Conservation (phyloP, 2,888 invertebrate genomes). For the Deilephila elpenor region DNA sequence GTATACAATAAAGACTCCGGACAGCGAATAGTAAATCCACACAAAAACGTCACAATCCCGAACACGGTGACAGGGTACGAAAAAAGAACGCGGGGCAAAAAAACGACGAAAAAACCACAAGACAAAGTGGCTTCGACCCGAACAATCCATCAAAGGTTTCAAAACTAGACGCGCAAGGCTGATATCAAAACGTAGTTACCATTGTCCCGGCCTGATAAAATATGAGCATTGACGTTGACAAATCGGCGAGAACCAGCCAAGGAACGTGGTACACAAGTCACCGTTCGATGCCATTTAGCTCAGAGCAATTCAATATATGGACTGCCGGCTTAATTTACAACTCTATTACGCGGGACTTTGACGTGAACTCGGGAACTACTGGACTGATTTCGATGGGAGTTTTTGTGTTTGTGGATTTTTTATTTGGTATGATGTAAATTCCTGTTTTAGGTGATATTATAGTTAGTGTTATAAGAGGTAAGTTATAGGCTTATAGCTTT, state of each 20-base stretch:
- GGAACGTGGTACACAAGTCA: slow-evolving; percentile 31
- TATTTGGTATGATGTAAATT: not conserved
- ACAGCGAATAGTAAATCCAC: slow-evolving; percentile 4
- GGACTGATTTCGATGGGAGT: not conserved
- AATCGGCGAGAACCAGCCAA: slow-evolving; percentile 54
- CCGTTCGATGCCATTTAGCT: slow-evolving; percentile 16
- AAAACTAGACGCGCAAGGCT: slow-evolving; percentile 68
- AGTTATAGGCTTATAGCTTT: no score
- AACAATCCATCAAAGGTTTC: slow-evolving; percentile 74
- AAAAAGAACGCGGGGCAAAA: slow-evolving; percentile 42
- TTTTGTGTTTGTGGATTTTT: not conserved
- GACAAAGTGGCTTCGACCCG: slow-evolving; percentile 61
- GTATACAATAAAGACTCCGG: slow-evolving; percentile 22
- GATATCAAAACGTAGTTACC: slow-evolving; percentile 82
- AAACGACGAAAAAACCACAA: slow-evolving; percentile 46
- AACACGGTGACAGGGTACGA: slow-evolving; percentile 41
- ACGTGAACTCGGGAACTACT: not conserved
- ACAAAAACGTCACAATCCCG: slow-evolving; percentile 24
- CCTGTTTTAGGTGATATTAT: no score
- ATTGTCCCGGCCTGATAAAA: slow-evolving; percentile 81
- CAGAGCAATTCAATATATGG: slow-evolving; percentile 6
- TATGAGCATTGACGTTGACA: slow-evolving; percentile 81
- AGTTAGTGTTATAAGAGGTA: no score
- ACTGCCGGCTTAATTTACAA: not conserved
- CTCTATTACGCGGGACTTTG: not conserved